These are phyloP conservation scores for Neomicropteryx cornuta DNA, from an alignment of 1,140 invertebrate species.

Conservation along the genomic window DNA sequence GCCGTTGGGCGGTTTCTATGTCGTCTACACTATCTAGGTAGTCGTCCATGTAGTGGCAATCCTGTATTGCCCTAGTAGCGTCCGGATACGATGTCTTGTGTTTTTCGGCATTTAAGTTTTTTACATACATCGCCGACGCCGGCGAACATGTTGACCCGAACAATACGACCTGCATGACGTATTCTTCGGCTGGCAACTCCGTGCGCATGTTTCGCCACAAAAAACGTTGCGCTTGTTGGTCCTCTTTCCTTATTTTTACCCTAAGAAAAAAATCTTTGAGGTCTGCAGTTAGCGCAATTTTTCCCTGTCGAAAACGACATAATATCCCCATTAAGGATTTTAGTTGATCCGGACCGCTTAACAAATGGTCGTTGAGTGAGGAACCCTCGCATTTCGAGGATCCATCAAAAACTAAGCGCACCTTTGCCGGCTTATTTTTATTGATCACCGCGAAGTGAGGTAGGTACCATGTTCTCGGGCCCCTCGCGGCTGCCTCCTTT, in stretches of 20 bases:
- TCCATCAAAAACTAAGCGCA: conserved; percentile 20
- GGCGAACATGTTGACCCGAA: conserved; percentile 23
- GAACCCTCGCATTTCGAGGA: conserved; percentile 9
- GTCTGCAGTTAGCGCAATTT: conserved; percentile 14
- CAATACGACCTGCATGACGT: conserved; percentile 13
- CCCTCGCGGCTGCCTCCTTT: background rate
- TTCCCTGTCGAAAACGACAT: conserved; percentile 17
- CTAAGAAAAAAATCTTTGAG: conserved; percentile 13
- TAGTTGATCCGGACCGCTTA: conserved; percentile 17
- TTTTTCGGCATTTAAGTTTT: conserved; percentile 19
- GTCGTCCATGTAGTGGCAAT: conserved; percentile 26
- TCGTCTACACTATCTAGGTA: conserved; percentile 19
- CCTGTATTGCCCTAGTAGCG: conserved; percentile 16
- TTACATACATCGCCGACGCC: conserved; percentile 19
- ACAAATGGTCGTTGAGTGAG: conserved; percentile 17
- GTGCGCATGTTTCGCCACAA: conserved; percentile 12
- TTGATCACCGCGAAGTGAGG: conserved; percentile 18
- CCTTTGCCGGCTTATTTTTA: conserved; percentile 16
- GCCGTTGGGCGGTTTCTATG: conserved; percentile 12
- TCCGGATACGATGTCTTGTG: conserved; percentile 11
- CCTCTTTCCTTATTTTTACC: conserved; percentile 13
- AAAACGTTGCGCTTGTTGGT: conserved; percentile 15
- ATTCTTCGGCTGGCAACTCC: too few species aligned
- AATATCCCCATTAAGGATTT: conserved; percentile 16
- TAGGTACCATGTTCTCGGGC: conserved; percentile 16